Evolutionary conservation across 2,113 vertebrate genomes (phyloP).

Genomic region (Erythrocercus mccallii): DNA sequence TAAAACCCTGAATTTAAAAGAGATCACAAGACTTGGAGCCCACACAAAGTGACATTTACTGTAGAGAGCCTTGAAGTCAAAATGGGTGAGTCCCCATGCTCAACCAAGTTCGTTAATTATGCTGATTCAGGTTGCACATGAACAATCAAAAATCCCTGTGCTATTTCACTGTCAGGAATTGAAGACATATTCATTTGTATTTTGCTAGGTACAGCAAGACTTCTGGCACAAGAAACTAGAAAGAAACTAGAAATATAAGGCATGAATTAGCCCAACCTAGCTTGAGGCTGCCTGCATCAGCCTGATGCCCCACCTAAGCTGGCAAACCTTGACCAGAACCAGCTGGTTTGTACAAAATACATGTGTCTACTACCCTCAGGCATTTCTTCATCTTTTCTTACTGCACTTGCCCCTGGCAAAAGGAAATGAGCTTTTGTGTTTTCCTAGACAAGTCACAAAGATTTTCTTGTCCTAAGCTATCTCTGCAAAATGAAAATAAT

Average conservation of each 20-base stretch:
- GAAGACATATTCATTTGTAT: not conserved
- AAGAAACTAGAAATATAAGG: not conserved
- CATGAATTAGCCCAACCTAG: not conserved
- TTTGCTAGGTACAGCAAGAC: not conserved
- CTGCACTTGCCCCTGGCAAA: not conserved
- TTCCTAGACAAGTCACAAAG: not conserved
- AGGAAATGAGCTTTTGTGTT: not conserved
- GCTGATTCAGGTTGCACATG: rapidly evolving
- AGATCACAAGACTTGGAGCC: not conserved
- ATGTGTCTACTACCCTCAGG: not conserved
- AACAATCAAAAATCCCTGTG: not conserved
- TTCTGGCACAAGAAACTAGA: not conserved
- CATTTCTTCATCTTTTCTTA: not conserved
- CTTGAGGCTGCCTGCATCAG: not conserved
- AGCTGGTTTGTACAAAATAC: not conserved
- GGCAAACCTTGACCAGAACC: not conserved
- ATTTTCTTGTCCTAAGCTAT: not conserved
- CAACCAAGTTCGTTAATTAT: not conserved
- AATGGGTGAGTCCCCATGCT: not conserved
- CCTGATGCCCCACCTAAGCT: not conserved
- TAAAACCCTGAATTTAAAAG: not conserved
- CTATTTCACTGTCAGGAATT: not conserved
- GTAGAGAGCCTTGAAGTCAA: not conserved
- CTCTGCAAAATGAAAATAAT: not conserved
- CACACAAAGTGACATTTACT: not conserved